Evolutionary conservation across 2,797 vertebrate genomes (phyloP).

Genomic region (Tenualosa ilisha): DNA sequence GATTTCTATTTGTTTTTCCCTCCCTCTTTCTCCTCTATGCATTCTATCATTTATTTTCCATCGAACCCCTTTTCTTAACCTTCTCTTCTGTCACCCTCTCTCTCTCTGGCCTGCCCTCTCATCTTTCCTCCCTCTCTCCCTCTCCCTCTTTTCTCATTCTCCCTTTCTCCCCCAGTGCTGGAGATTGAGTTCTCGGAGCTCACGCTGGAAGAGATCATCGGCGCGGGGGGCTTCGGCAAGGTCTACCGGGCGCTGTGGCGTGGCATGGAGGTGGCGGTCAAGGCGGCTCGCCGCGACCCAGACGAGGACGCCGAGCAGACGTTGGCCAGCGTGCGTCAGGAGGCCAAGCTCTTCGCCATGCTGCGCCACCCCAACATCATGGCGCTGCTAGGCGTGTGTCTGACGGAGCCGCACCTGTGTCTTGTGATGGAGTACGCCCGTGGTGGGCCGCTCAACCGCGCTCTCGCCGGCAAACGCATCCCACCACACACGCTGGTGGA

Average conservation of each 20-base stretch:
- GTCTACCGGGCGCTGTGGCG: constrained; percentile 92
- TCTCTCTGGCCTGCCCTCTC: background rate
- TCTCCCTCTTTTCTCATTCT: background rate
- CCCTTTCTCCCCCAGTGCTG: constrained; percentile 73
- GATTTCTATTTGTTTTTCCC: background rate
- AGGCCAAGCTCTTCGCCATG: constrained; percentile 98
- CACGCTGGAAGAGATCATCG: constrained; percentile 93
- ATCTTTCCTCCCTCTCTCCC: constrained; percentile 24
- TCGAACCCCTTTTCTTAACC: background rate
- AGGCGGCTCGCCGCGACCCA: constrained; percentile 92
- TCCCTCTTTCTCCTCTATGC: background rate
- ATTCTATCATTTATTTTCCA: background rate
- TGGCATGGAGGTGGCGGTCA: constrained; percentile 90
- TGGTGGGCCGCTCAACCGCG: constrained; percentile 90
- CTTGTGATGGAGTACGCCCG: constrained; percentile 96
- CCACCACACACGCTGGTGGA: constrained; percentile 93
- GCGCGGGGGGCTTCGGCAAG: constrained; percentile 94
- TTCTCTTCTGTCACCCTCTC: background rate
- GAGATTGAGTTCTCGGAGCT: constrained; percentile 93
- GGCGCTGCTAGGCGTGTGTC: constrained; percentile 88
- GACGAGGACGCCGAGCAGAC: constrained; percentile 92
- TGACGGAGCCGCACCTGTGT: constrained; percentile 93
- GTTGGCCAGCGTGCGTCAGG: constrained; percentile 93
- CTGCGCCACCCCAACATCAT: constrained; percentile 94
- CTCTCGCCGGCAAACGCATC: constrained; percentile 91